These are phyloP conservation scores for Yponomeuta cagnagella DNA, from an alignment of 2,888 invertebrate genomes.

Conservation along the genomic window DNA sequence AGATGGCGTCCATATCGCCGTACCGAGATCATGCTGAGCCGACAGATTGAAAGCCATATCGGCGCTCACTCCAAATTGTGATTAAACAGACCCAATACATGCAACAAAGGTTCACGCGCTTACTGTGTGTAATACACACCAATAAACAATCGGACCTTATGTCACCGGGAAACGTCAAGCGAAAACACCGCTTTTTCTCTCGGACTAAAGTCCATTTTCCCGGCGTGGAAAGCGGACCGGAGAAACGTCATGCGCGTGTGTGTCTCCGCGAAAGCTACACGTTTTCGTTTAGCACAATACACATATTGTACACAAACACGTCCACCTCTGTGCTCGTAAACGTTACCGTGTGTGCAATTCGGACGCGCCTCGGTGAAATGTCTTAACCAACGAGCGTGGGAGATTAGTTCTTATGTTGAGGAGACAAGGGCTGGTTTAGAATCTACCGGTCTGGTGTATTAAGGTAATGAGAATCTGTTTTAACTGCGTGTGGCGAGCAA, in stretches of 20 bases:
- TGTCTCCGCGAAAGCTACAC: slow-evolving; percentile 73
- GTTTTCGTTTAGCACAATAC: slow-evolving; percentile 72
- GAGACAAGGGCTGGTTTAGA: slow-evolving; percentile 23
- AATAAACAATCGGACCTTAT: background rate
- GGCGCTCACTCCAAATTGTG: slow-evolving; percentile 73
- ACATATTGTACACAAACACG: slow-evolving; percentile 66
- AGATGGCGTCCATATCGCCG: too few species aligned
- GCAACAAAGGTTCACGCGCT: slow-evolving; percentile 73
- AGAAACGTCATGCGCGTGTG: slow-evolving; percentile 52
- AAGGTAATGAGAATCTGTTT: slow-evolving; percentile 56
- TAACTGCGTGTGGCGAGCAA: slow-evolving; percentile 53
- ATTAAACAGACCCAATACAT: slow-evolving; percentile 75
- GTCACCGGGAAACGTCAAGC: slow-evolving; percentile 19
- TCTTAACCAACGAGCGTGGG: slow-evolving; percentile 25
- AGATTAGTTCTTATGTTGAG: slow-evolving; percentile 28
- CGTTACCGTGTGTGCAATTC: slow-evolving; percentile 51
- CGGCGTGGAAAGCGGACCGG: background rate
- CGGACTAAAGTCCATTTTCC: background rate
- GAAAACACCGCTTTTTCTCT: background rate
- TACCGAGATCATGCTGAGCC: slow-evolving; percentile 45
- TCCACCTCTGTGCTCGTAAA: slow-evolving; percentile 61
- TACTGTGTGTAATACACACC: slow-evolving; percentile 34
- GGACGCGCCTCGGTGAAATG: slow-evolving; percentile 31
- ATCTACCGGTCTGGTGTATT: slow-evolving; percentile 31
- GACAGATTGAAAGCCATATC: slow-evolving; percentile 67